A percentile compares a stretch with the other conserved stretches of the same genome.
phyloP scores from a whole-genome alignment of 2,888 invertebrate genomes.

The Argyra leucocephala region DNA sequence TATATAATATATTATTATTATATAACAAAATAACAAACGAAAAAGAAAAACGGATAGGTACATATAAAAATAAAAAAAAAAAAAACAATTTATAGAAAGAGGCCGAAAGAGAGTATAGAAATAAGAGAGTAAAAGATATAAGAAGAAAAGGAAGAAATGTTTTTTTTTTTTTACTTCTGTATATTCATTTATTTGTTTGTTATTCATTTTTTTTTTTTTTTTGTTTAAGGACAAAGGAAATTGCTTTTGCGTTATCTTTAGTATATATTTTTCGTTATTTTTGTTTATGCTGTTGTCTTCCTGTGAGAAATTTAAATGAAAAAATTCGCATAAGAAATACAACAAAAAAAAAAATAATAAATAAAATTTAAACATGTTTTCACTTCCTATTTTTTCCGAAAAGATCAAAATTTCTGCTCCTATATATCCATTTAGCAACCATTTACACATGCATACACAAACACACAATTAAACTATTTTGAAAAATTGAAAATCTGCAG shows the following conservation, averaged over 20 bases:
- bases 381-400: neutral
- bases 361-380: neutral
- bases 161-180: neutral
- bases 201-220: neutral
- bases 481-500: too few relatives aligned
- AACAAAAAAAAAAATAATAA: neutral
- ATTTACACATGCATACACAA: too few relatives aligned
- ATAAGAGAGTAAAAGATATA: neutral
- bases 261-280: neutral
- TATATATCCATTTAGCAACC: too few relatives aligned
- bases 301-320: too few relatives aligned
- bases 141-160: neutral
- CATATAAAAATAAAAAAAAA: neutral
- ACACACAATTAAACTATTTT: too few relatives aligned
- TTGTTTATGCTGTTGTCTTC: neutral
- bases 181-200: neutral
- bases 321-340: too few relatives aligned
- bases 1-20: too few relatives aligned
- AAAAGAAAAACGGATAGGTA: neutral
- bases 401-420: neutral
- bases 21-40: neutral
- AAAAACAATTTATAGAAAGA: neutral
- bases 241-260: neutral
- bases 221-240: neutral
- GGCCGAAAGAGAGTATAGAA: neutral